These are phyloP conservation scores for Tretioscincus oriximinensis DNA, from an alignment of 2,113 vertebrate genomes.

Conservation along the genomic window DNA sequence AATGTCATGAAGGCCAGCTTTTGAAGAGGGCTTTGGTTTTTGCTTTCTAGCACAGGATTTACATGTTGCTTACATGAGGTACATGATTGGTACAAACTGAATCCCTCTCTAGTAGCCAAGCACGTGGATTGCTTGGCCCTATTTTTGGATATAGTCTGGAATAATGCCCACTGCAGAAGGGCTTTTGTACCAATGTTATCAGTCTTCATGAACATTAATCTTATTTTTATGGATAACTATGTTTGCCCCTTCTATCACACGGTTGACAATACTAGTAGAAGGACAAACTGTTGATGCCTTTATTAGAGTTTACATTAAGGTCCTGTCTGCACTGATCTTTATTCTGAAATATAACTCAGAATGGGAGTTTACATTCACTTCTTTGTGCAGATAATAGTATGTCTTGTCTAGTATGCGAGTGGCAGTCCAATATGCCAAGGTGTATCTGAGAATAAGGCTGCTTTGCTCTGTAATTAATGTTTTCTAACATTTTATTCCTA, in stretches of 20 bases:
- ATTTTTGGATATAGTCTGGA: too few species aligned
- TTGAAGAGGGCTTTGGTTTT: slow-evolving; percentile 38
- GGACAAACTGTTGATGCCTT: not conserved
- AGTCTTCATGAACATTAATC: not conserved
- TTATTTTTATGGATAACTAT: not conserved
- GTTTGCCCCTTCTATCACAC: not conserved
- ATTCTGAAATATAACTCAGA: too few species aligned
- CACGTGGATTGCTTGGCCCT: too few species aligned
- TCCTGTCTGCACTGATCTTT: too few species aligned
- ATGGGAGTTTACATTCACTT: too few species aligned
- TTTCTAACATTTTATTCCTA: not conserved
- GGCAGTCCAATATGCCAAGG: too few species aligned
- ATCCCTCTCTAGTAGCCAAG: slow-evolving; percentile 28
- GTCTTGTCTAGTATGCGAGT: too few species aligned
- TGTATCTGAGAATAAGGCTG: too few species aligned
- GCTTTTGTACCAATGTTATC: not conserved
- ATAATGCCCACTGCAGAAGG: too few species aligned
- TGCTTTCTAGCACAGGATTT: slow-evolving; percentile 38
- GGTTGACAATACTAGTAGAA: not conserved
- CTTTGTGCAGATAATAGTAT: too few species aligned
- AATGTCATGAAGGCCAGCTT: slow-evolving; percentile 17
- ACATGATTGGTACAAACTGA: slow-evolving; percentile 46
- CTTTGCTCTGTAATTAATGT: too few species aligned
- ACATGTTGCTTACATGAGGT: slow-evolving; percentile 44
- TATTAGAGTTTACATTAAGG: not conserved